A percentile compares a stretch with the other conserved stretches of the same genome.
phyloP scores from a whole-genome alignment of 2,888 invertebrate species.

The Caenorhabditis drosophilae region DNA sequence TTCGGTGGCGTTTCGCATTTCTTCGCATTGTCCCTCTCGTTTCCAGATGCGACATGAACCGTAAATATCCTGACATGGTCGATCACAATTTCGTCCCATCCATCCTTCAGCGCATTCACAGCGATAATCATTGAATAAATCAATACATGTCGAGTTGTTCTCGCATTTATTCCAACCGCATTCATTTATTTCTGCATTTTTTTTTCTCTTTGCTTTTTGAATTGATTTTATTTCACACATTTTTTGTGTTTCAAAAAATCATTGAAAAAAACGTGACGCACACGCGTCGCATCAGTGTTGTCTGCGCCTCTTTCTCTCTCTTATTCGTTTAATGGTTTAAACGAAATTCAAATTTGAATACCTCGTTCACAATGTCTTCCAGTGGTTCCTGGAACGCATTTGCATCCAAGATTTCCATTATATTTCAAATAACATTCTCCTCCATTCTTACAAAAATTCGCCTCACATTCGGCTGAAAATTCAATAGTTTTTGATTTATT shows the following conservation, averaged over 20 bases:
- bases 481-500: not conserved
- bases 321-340: too few relatives aligned
- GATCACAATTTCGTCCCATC: conserved; percentile 54
- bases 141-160: conserved; percentile 45
- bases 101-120: conserved; percentile 48
- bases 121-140: conserved; percentile 48
- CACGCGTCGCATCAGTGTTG: too few relatives aligned
- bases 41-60: conserved; percentile 51
- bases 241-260: too few relatives aligned
- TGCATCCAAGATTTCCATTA: conserved; percentile 43
- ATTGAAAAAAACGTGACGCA: too few relatives aligned
- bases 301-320: too few relatives aligned
- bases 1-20: conserved; percentile 38
- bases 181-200: conserved; percentile 50
- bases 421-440: conserved; percentile 41
- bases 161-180: conserved; percentile 43
- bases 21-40: conserved; percentile 53
- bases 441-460: conserved; percentile 38
- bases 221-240: too few relatives aligned
- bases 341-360: too few relatives aligned
- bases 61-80: conserved; percentile 54
- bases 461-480: conserved; percentile 38
- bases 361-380: conserved; percentile 44
- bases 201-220: too few relatives aligned
- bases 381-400: conserved; percentile 43